phyloP scores from a whole-genome alignment of 2,888 invertebrate species.

The Chrysodeixis includens region DNA sequence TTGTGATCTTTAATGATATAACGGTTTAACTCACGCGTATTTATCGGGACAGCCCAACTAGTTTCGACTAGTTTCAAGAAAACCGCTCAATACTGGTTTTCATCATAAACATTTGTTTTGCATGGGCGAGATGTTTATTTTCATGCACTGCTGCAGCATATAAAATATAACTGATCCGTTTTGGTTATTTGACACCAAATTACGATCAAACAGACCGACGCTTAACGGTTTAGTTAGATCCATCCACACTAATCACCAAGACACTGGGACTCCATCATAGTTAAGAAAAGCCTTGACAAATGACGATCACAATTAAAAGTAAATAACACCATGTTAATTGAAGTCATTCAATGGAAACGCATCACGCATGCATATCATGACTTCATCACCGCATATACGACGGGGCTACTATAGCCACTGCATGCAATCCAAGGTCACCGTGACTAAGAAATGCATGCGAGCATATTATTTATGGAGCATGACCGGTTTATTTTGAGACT shows the following conservation, averaged over 20 bases:
- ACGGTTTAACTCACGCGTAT: no score
- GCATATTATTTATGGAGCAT: conserved; percentile 39
- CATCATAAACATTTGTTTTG: no score
- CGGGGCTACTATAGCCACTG: conserved; percentile 26
- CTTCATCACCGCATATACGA: conserved; percentile 35
- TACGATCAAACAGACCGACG: no score
- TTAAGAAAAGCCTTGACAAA: conserved; percentile 4
- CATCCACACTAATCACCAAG: neutral
- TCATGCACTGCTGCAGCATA: no score
- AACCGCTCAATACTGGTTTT: no score
- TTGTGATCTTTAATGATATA: no score
- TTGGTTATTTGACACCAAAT: no score
- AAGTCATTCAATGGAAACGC: conserved; percentile 19
- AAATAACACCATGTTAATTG: neutral
- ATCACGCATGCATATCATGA: conserved; percentile 28
- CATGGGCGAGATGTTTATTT: no score
- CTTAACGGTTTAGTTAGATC: no score
- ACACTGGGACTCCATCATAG: neutral
- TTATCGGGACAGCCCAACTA: no score
- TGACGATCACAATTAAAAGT: neutral
- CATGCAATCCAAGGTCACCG: conserved; percentile 43
- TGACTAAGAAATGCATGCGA: conserved; percentile 37
- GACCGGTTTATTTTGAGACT: conserved; percentile 38
- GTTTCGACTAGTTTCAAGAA: no score
- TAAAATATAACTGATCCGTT: no score